Evolutionary conservation across 2,797 vertebrate species (phyloP), one percentile per base, ranked within the genome.

Genomic region (Oreonectes daqikongensis): DNA sequence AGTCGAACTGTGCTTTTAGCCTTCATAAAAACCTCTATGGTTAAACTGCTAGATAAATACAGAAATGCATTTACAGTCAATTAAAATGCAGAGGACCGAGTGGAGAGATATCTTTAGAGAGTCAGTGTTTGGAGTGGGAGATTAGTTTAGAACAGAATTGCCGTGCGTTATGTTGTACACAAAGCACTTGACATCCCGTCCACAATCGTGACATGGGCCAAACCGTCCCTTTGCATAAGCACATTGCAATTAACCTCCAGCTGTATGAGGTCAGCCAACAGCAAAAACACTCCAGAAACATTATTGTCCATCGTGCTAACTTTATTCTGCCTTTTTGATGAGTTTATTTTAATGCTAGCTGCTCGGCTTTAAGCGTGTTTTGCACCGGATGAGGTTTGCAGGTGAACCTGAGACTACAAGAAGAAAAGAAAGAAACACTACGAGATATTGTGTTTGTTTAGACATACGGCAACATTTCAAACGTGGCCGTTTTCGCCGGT

Each of bases 161-260:
- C 83, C 72, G 79, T 11, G 60, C 63, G 78, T 83, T 81, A 65
- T 60, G 73, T 64, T 63, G 79, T 82, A 86, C 87, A 87, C 81
- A 85, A 84, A 87, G 86, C 85, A 82, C 89, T 89, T 83, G 73
- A 81, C 74, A 81, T 80, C 82, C 82, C 48, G 32, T 87, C 75
- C 69, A 24, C 70, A 84, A 55, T 76, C 86, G 85, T 82, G 81
- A 78, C 82, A 86, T 79, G 69, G 81, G 75, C 82, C 79, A 84
- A 87, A 86, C 85, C 72, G 73, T 80, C 82, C 72, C 77, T 84
- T 81, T 87, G 85, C 83, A 78, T 82, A 69, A 86, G 84, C 84
- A 85, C 87, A 86, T 86, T 82, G 87, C 87, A 93, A 94, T 92
- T 92, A 93, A 93, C 91, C 90, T 83, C 66, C 66, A 78, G 83